phyloP scores from a whole-genome alignment of 1,140 invertebrate species.

The Apis laboriosa region DNA sequence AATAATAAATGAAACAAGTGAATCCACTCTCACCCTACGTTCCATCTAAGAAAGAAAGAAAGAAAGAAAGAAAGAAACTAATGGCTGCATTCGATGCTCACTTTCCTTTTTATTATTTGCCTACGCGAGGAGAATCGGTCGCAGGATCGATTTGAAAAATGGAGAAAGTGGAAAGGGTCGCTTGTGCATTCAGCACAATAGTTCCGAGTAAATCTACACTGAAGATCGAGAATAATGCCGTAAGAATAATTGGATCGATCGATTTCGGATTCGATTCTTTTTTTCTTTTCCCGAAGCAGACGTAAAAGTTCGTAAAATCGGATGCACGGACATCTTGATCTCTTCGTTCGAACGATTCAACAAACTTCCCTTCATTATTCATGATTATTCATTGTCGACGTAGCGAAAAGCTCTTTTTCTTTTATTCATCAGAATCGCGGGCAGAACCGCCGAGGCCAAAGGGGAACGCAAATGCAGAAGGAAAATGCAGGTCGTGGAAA shows the following conservation, averaged over 20 bases:
- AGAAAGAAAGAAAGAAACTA: not conserved
- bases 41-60: too few relatives aligned
- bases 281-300: not conserved
- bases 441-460: too few relatives aligned
- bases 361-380: too few relatives aligned
- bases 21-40: not conserved
- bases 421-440: too few relatives aligned
- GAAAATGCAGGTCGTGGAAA: constrained; percentile 6
- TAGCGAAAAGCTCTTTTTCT: too few relatives aligned
- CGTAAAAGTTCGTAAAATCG: not conserved
- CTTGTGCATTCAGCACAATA: not conserved
- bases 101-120: constrained; percentile 39
- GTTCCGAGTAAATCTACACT: not conserved
- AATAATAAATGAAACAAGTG: too few relatives aligned
- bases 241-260: not conserved
- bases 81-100: not conserved
- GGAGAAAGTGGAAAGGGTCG: constrained; percentile 14
- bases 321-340: not conserved
- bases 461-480: not conserved
- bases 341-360: not conserved
- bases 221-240: not conserved
- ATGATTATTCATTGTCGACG: too few relatives aligned
- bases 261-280: not conserved
- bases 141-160: not conserved
- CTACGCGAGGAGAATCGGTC: constrained; percentile 9